These are phyloP conservation scores for Setophaga coronata DNA, from an alignment of 2,113 vertebrate genomes.

Conservation along the genomic window DNA sequence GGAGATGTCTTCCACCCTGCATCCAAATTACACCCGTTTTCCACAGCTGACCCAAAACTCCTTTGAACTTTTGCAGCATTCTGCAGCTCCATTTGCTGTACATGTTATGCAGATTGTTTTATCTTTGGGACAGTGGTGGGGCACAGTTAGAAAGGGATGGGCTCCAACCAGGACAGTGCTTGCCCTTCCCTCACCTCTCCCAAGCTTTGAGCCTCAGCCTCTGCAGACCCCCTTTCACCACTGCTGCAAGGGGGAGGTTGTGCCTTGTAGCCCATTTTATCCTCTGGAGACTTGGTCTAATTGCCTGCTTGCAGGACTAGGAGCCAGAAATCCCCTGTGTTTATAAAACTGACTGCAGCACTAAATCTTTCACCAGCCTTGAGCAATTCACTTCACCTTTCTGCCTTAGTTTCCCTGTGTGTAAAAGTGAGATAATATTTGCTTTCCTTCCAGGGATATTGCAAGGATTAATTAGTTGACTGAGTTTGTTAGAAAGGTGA, in stretches of 20 bases:
- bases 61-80: background rate
- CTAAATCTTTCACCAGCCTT: background rate
- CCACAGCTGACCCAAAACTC: background rate
- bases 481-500: background rate
- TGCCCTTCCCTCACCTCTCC: background rate
- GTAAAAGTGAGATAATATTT: slow-evolving; percentile 37
- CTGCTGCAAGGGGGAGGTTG: background rate
- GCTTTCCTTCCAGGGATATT: background rate
- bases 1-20: background rate
- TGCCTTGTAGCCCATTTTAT: background rate
- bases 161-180: background rate
- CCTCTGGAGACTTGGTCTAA: background rate
- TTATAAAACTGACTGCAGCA: background rate
- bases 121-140: background rate
- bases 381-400: slow-evolving; percentile 19
- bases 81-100: background rate
- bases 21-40: background rate
- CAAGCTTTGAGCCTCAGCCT: background rate
- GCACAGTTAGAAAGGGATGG: background rate
- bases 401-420: slow-evolving; percentile 36
- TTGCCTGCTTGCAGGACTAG: background rate
- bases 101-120: background rate
- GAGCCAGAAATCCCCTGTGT: background rate
- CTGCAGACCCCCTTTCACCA: fast-evolving
- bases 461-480: slow-evolving; percentile 53